Evolutionary conservation across 2,797 vertebrate species (phyloP).

Genomic region (Staurois parvus): DNA sequence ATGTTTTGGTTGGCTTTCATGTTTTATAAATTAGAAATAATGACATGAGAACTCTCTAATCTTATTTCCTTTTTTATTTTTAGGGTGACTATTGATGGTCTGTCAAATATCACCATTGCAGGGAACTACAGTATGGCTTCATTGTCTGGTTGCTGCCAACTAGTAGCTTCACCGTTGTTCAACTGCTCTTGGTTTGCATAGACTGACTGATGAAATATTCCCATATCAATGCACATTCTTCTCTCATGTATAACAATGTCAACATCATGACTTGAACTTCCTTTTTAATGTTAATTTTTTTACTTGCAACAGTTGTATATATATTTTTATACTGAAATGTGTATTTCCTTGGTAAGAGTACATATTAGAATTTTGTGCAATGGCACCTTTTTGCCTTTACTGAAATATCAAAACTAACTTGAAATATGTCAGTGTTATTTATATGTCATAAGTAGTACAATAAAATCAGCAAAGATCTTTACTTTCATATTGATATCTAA

Average conservation of each 20-base stretch:
- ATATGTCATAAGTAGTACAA: neutral
- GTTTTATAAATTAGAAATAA: neutral
- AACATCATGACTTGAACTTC: neutral
- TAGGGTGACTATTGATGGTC: slow-evolving; percentile 64
- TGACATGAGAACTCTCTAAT: neutral
- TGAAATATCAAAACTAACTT: too few relatives aligned
- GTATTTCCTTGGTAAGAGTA: too few relatives aligned
- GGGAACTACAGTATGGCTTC: slow-evolving; percentile 67
- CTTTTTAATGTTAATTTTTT: neutral
- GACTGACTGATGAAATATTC: neutral
- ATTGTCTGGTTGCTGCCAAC: slow-evolving; percentile 72
- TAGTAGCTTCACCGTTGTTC: slow-evolving; percentile 64
- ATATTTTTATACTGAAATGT: neutral
- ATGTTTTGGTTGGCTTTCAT: too few relatives aligned
- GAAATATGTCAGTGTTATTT: slow-evolving; percentile 15
- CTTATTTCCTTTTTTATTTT: slow-evolving; percentile 40
- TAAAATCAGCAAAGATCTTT: too few relatives aligned
- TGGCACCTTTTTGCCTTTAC: too few relatives aligned
- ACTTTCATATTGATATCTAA: too few relatives aligned
- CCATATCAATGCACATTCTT: too few relatives aligned
- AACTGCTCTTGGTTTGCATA: slow-evolving; percentile 68
- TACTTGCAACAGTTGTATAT: neutral
- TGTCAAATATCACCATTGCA: slow-evolving; percentile 55
- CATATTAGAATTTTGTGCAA: too few relatives aligned
- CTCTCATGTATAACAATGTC: neutral